These are phyloP conservation scores for Chydorus sphaericus DNA, from an alignment of 2,888 invertebrate species.

Conservation along the genomic window DNA sequence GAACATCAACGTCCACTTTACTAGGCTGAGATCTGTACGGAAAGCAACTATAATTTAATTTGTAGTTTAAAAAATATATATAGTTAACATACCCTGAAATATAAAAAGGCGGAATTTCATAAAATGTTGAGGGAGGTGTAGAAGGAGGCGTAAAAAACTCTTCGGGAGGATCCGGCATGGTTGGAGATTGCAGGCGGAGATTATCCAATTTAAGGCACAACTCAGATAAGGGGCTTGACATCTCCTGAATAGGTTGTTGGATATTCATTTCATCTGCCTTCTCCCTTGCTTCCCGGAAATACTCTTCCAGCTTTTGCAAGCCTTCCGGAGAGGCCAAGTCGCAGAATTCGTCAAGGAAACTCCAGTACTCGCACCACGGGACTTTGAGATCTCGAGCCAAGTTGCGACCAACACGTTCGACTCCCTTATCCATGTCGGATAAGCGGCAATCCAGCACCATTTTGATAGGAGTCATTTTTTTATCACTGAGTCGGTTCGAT, in stretches of 20 bases:
- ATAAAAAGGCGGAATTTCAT: conserved; percentile 2
- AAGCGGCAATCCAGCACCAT: conserved; percentile 36
- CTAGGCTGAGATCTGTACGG: background rate
- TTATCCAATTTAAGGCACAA: conserved; percentile 30
- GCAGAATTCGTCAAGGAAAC: conserved; percentile 65
- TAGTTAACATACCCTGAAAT: background rate
- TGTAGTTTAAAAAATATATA: background rate
- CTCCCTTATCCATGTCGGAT: conserved; percentile 66
- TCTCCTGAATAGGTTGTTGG: no score
- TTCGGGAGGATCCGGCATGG: conserved; percentile 26
- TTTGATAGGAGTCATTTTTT: conserved; percentile 11
- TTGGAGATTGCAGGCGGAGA: conserved; percentile 1
- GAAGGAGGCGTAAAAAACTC: conserved; percentile 49
- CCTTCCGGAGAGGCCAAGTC: conserved; percentile 62
- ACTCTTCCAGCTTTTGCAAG: conserved; percentile 53
- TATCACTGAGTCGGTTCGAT: conserved; percentile 12
- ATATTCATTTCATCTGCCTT: background rate
- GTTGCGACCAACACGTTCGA: conserved; percentile 67
- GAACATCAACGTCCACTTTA: conserved; percentile 8
- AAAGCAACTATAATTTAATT: background rate
- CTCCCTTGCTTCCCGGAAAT: conserved; percentile 36
- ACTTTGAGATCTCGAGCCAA: conserved; percentile 55
- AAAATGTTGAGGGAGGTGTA: conserved; percentile 24
- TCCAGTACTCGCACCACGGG: conserved; percentile 86
- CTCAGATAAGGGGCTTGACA: conserved; percentile 46